Conservation (phyloP, 2,888 invertebrate genomes). For the Parnassius glacialis region DNA sequence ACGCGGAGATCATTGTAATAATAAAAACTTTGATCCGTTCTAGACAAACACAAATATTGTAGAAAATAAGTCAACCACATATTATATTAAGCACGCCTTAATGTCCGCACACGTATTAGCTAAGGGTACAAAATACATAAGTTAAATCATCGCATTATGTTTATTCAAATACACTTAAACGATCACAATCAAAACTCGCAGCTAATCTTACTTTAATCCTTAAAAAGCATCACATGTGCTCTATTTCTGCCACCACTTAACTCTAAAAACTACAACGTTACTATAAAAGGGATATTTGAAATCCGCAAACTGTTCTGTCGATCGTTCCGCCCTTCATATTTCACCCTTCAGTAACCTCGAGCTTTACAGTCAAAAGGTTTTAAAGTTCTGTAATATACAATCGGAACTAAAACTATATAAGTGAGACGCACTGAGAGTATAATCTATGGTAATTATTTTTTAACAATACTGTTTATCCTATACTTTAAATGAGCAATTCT, state of each 20-base stretch:
- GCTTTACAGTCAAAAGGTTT: slow-evolving; percentile 21
- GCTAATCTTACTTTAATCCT: slow-evolving; percentile 36
- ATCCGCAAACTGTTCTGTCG: slow-evolving; percentile 60
- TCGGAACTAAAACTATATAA: slow-evolving; percentile 19
- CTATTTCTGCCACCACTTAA: slow-evolving; percentile 40
- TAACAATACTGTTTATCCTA: no score
- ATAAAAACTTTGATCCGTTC: no score
- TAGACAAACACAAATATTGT: no score
- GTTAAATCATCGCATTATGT: slow-evolving; percentile 2
- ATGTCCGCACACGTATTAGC: no score
- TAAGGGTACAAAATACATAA: no score
- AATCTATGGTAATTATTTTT: no score
- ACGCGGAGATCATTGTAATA: no score
- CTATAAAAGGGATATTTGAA: slow-evolving; percentile 58
- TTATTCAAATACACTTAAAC: slow-evolving; percentile 17
- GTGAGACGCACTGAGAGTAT: slow-evolving; percentile 25
- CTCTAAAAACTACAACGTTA: slow-evolving; percentile 39
- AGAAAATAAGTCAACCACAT: no score
- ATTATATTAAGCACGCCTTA: no score
- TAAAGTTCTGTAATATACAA: slow-evolving; percentile 13
- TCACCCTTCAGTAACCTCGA: slow-evolving; percentile 53
- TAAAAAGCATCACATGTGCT: slow-evolving; percentile 40
- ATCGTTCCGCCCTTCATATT: slow-evolving; percentile 55
- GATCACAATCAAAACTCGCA: slow-evolving; percentile 29
- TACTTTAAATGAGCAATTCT: no score